Evolutionary conservation across 2,888 invertebrate species (phyloP).

Genomic region (Caenorhabditis uteleia): DNA sequence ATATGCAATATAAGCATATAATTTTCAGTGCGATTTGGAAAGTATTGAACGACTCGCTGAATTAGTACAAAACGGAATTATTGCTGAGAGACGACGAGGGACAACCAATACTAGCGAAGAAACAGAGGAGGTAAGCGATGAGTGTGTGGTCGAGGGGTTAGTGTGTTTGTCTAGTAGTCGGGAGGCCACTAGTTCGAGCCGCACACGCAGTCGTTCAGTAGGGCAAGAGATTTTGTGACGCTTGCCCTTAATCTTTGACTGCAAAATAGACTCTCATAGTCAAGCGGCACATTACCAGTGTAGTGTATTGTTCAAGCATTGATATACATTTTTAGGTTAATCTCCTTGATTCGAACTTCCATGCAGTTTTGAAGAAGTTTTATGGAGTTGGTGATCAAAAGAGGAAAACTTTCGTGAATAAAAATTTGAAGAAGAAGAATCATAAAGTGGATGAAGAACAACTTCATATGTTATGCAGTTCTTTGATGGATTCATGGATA

Average conservation of each 20-base stretch:
- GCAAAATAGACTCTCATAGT: slow-evolving; percentile 26
- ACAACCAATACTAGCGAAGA: slow-evolving; percentile 6
- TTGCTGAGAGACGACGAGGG: slow-evolving; percentile 25
- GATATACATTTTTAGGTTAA: slow-evolving; percentile 25
- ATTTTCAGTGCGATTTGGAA: slow-evolving; percentile 27
- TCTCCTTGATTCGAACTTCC: slow-evolving; percentile 2
- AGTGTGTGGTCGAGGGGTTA: slow-evolving; percentile 6
- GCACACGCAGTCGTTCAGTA: slow-evolving; percentile 38
- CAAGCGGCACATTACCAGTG: slow-evolving; percentile 38
- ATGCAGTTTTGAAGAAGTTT: slow-evolving; percentile 17
- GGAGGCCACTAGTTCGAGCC: slow-evolving; percentile 16
- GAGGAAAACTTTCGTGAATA: slow-evolving; percentile 13
- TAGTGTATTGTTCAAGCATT: slow-evolving; percentile 42
- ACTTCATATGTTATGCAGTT: slow-evolving; percentile 18
- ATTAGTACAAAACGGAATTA: slow-evolving; percentile 26
- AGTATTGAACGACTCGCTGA: slow-evolving; percentile 26
- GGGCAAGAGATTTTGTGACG: slow-evolving; percentile 27
- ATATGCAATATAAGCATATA: background rate
- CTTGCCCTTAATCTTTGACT: slow-evolving; percentile 39
- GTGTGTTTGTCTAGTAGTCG: background rate
- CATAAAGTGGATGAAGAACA: slow-evolving; percentile 36
- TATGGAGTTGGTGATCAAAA: slow-evolving; percentile 15
- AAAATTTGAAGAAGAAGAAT: slow-evolving; percentile 23
- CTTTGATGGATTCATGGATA: slow-evolving; percentile 30
- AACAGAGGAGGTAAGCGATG: slow-evolving; percentile 17